phyloP scores from a whole-genome alignment of 2,113 vertebrate species.

The Thamnophis sirtalis region DNA sequence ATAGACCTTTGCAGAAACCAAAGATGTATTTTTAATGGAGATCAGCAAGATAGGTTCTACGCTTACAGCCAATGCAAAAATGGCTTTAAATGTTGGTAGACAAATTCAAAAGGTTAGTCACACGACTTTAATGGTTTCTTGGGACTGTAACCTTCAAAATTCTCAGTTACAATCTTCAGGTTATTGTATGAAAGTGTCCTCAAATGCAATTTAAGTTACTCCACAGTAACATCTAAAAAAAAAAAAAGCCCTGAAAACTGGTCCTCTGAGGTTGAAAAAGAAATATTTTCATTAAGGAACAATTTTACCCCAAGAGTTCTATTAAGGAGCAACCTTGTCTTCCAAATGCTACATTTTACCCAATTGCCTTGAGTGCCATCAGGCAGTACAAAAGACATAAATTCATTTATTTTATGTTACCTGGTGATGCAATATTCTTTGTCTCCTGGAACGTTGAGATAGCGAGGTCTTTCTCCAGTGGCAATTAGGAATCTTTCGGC shows the following conservation, averaged over 20 bases:
- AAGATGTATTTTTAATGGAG: neutral
- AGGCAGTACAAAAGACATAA: neutral
- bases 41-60: neutral
- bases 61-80: neutral
- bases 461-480: conserved; percentile 78
- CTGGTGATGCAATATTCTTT: conserved; percentile 83
- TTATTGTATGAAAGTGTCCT: neutral
- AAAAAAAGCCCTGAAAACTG: neutral
- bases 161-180: too few relatives aligned
- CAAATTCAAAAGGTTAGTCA: neutral
- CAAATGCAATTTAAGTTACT: neutral
- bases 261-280: neutral
- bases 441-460: conserved; percentile 74
- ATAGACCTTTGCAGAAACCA: neutral
- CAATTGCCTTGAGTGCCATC: too few relatives aligned
- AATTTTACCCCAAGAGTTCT: neutral
- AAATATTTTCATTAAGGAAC: neutral
- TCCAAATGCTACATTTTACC: neutral
- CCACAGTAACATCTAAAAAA: neutral
- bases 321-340: neutral
- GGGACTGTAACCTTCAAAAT: neutral
- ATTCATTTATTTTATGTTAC: conserved; percentile 44
- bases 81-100: neutral
- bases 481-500: conserved; percentile 78
- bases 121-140: neutral